Evolutionary conservation across 2,113 vertebrate genomes (phyloP).

Genomic region (Sorex araneus): DNA sequence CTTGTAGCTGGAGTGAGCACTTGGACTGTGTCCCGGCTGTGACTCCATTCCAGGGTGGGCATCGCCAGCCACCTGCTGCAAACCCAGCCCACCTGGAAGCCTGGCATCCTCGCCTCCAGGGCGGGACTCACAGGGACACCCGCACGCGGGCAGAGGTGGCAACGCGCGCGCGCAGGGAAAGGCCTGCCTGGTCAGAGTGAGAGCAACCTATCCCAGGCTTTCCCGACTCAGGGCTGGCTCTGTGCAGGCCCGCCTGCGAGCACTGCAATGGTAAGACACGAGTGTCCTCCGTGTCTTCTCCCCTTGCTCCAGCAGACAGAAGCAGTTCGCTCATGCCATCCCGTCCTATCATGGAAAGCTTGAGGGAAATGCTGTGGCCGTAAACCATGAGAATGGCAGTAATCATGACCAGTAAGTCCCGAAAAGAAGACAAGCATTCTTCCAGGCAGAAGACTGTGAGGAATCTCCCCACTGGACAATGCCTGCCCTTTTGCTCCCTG

Average conservation of each 20-base stretch:
- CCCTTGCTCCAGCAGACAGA: neutral
- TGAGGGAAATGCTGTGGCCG: neutral
- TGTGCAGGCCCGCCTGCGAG: neutral
- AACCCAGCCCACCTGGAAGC: neutral
- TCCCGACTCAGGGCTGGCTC: neutral
- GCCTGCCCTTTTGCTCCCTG: neutral
- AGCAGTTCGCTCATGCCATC: neutral
- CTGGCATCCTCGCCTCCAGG: neutral
- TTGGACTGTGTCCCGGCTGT: neutral
- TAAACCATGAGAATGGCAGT: neutral
- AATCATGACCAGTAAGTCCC: neutral
- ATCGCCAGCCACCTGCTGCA: neutral
- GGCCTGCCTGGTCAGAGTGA: rapidly evolving
- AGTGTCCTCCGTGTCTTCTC: neutral
- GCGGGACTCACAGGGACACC: neutral
- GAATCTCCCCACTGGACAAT: neutral
- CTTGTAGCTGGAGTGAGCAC: too few species aligned
- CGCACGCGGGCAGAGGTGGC: neutral
- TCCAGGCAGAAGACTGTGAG: slow-evolving; percentile 19
- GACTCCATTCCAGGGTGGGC: neutral
- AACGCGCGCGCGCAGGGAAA: rapidly evolving
- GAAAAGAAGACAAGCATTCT: neutral
- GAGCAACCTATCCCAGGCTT: neutral
- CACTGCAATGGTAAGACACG: neutral
- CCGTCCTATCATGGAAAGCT: neutral